Base-by-base conservation (phyloP, 2,888 invertebrate species). In the Ornithoptera alexandrae region DNA sequence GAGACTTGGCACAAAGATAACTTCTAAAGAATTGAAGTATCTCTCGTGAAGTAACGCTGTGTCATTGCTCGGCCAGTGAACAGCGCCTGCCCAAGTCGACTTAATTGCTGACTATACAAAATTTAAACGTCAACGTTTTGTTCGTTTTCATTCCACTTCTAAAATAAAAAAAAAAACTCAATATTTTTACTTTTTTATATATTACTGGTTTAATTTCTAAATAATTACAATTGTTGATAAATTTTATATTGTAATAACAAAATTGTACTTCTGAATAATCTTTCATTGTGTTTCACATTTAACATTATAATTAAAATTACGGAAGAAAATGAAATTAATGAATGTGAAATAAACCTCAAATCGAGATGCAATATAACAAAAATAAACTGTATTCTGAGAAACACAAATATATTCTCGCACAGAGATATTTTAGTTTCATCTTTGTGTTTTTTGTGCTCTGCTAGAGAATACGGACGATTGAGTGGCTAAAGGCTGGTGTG, bases 401-500 rank as follows among this genome's bases (percentile, higher is more conserved):
- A 42, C 22, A 65, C 22, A 65, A 39, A 42, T 50, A 17, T 50
- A 24, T 58, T 59, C 20, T 18, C 58, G 20, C 1, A 59, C 24
- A 58, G 17, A 12, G 6, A 22, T 17, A 24, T 59, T 59, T 59
- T 24, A 17, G 22, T 62, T 42, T 73, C 82, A 72, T 75, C 85
- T 78, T 22, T 46, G 72, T 79, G 72, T 79, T 83, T 82, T 53
- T 76, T 77, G 73, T 85, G 74, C 79, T 71, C 75, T 71, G 73
- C 80, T 81, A 83, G 79, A 79, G 78, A 85, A 84, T 84, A 85
- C 83, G 83, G 83, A 86, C 89, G 88, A 90, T 89, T 89, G 90
- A 90, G 90, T 89, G 89, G 86, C 89, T 86, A 88, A 84, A 86
- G 88, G 87, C 79, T 85, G 87, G 90, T 89, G 90, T 90, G 90